Evolutionary conservation across 2,888 invertebrate genomes (phyloP), one percentile per base, ranked within the genome.

Genomic region (Cataglyphis livida): DNA sequence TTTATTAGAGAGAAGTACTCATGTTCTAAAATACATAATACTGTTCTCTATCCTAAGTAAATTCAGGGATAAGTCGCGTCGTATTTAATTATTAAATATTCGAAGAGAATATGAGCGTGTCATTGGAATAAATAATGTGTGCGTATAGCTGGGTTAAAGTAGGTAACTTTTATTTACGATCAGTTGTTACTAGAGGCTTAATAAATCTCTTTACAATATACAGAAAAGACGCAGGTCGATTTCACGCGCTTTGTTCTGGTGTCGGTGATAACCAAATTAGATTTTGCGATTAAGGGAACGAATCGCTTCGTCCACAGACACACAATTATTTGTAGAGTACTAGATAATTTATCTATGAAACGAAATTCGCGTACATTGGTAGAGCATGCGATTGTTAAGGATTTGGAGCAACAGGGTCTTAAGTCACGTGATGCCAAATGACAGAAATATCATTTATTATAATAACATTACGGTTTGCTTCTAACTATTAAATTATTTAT

Each of bases 111-210:
- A 59, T 4, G 38, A 9, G 41, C 3, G 41, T 38, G 21, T 44
- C 15, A 7, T 59, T 1, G 25, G 51, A 74, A 54, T 48, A 35
- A 78, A 71, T 54, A 41, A 75, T 32, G 51, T 61, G 21, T 18
- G 21, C 76, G 73, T 66, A 83, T 75, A 76, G 86, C 82, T 90
- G 88, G 89, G 83, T 90, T 87, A 89, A 92, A 92, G 88, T 82
- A 82, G 84, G 78, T 91, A 90, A 90, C 86, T 90, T 92, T 92
- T 92, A 92, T 92, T 92, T 83, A 89, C 83, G 87, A 89, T 88
- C 35, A 76, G 64, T 83, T 78, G 48, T 59, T 54, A 88, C 81
- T 84, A 81, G 83, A 88, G 86, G 86, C 71, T 54, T 75, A 82
- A 76, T 76, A 76, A 76, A 76, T 68, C 44, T 79, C 44, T 79